These are phyloP conservation scores for Marasmarcha lunaedactyla DNA, from an alignment of 2,888 invertebrate genomes.

Conservation along the genomic window DNA sequence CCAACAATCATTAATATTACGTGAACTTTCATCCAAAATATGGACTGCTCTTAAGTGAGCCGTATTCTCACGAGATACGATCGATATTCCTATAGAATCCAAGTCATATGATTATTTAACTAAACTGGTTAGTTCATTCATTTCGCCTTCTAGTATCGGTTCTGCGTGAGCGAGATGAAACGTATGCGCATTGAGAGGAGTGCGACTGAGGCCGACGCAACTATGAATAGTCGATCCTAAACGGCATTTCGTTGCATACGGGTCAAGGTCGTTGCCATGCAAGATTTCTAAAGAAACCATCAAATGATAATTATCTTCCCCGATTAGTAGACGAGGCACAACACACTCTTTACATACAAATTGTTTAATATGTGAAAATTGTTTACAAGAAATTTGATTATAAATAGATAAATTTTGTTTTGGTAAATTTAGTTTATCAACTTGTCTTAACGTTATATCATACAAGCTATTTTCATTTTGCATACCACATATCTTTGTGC, in stretches of 20 bases:
- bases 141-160: not conserved
- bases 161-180: slow-evolving; percentile 12
- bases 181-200: slow-evolving; percentile 7
- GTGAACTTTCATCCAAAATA: slow-evolving; percentile 15
- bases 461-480: slow-evolving; percentile 6
- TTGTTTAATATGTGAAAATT: slow-evolving; percentile 10
- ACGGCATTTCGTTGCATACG: slow-evolving; percentile 13
- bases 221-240: slow-evolving; percentile 16
- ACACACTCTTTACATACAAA: slow-evolving; percentile 13
- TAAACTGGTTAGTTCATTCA: slow-evolving; percentile 12
- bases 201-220: slow-evolving; percentile 11
- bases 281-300: slow-evolving; percentile 12
- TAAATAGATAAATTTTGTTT: slow-evolving; percentile 12
- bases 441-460: slow-evolving; percentile 9
- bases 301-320: slow-evolving; percentile 16
- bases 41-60: slow-evolving; percentile 14
- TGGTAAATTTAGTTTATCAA: slow-evolving; percentile 12
- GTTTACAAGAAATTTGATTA: slow-evolving; percentile 8
- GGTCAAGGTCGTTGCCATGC: slow-evolving; percentile 11
- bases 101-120: slow-evolving; percentile 14
- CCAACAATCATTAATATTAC: slow-evolving; percentile 13
- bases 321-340: slow-evolving; percentile 14
- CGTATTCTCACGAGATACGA: slow-evolving; percentile 15
- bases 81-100: slow-evolving; percentile 17
- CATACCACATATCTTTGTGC: slow-evolving; percentile 7